These are phyloP conservation scores for Cerceris ruficornis DNA, from an alignment of 2,888 invertebrate genomes.

Conservation along the genomic window DNA sequence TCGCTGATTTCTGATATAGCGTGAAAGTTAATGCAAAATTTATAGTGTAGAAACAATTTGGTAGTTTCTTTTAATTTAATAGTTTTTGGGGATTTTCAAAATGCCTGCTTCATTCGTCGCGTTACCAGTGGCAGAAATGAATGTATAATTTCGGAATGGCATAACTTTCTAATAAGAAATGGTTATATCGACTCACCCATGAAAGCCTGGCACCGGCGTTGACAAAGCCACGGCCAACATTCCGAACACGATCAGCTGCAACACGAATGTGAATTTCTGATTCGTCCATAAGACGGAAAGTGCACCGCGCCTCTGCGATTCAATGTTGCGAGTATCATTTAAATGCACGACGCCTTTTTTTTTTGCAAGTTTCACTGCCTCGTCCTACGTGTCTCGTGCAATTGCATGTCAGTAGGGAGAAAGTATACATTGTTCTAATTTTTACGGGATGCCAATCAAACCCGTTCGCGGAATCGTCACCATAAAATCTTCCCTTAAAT, in stretches of 20 bases:
- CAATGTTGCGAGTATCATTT: slow-evolving; percentile 31
- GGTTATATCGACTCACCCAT: slow-evolving; percentile 64
- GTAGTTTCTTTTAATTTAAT: too few relatives aligned
- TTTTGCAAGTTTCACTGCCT: slow-evolving; percentile 46
- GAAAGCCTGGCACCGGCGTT: slow-evolving; percentile 74
- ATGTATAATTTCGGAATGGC: neutral
- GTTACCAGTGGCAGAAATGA: too few relatives aligned
- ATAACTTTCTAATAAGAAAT: neutral
- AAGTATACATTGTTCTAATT: slow-evolving; percentile 31
- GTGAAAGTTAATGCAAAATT: too few relatives aligned
- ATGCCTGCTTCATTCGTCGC: too few relatives aligned
- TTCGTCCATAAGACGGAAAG: slow-evolving; percentile 43
- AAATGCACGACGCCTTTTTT: slow-evolving; percentile 48
- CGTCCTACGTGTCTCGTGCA: slow-evolving; percentile 35
- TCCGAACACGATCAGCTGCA: slow-evolving; percentile 76
- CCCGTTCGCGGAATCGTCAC: neutral
- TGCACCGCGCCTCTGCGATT: slow-evolving; percentile 20
- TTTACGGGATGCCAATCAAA: neutral
- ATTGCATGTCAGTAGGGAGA: slow-evolving; percentile 22
- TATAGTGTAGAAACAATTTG: too few relatives aligned
- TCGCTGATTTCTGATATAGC: too few relatives aligned
- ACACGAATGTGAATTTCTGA: slow-evolving; percentile 56
- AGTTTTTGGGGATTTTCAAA: too few relatives aligned
- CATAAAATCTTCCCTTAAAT: neutral
- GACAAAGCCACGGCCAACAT: slow-evolving; percentile 72